A percentile compares a stretch with the other conserved stretches of the same genome.
phyloP scores from a whole-genome alignment of 2,797 vertebrate genomes.

The Chromis chromis region DNA sequence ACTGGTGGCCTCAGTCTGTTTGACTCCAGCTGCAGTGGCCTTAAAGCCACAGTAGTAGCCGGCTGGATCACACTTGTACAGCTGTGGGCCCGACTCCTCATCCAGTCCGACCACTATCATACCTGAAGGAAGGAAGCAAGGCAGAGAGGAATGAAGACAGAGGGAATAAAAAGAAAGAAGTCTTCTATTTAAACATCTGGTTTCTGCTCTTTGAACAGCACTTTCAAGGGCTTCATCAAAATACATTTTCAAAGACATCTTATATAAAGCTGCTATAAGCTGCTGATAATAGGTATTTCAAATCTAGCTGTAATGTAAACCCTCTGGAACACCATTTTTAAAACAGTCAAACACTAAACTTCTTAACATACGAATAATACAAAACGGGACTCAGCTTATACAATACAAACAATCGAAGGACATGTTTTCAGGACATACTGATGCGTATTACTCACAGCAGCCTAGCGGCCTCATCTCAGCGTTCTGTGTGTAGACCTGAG shows the following conservation, averaged over 20 bases:
- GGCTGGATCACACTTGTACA: conserved; percentile 95
- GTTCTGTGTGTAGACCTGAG: conserved; percentile 96
- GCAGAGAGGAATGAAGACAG: neutral
- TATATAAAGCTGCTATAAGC: neutral
- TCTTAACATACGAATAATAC: too few relatives aligned
- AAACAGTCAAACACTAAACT: too few relatives aligned
- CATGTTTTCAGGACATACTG: neutral
- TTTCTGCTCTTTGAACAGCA: neutral
- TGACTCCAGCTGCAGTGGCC: conserved; percentile 94
- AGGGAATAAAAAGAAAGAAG: too few relatives aligned
- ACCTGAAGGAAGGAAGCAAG: conserved; percentile 77
- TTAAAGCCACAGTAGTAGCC: conserved; percentile 98
- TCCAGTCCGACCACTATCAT: conserved; percentile 95
- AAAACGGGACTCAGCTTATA: too few relatives aligned
- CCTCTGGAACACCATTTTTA: too few relatives aligned
- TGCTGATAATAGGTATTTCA: neutral
- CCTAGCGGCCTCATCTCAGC: conserved; percentile 98
- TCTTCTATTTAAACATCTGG: neutral
- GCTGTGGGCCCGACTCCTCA: conserved; percentile 92
- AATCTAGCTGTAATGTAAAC: neutral
- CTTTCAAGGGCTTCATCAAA: neutral
- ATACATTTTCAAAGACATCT: neutral
- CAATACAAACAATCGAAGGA: neutral
- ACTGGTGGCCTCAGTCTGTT: conserved; percentile 95
- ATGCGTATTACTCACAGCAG: conserved; percentile 89